These are phyloP conservation scores for Empidonax alnorum DNA, from an alignment of 2,113 vertebrate genomes.

Conservation along the genomic window DNA sequence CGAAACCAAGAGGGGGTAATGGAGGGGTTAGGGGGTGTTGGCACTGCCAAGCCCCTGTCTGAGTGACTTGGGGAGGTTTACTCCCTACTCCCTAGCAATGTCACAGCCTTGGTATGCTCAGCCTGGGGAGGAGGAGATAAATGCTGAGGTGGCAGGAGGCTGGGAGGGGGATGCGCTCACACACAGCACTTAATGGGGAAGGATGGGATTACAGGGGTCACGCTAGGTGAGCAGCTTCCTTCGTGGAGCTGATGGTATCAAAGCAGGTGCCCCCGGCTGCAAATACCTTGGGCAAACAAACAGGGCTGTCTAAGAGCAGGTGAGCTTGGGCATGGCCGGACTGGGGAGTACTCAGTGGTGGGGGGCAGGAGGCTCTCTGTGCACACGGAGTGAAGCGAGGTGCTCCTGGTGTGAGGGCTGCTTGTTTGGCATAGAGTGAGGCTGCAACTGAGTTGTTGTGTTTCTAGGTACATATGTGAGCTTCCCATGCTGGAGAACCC, in stretches of 20 bases:
- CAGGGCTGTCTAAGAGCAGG: constrained; percentile 60
- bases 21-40: fast-evolving
- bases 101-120: background rate
- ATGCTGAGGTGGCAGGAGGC: constrained; percentile 53
- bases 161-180: constrained; percentile 26
- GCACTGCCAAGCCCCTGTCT: background rate
- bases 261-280: constrained; percentile 67
- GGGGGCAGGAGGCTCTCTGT: background rate
- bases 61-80: background rate
- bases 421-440: background rate
- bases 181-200: constrained; percentile 60
- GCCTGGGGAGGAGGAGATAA: constrained; percentile 16
- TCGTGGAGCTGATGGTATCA: constrained; percentile 68
- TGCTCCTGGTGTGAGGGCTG: background rate
- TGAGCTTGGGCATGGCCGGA: background rate
- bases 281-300: constrained; percentile 77
- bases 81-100: background rate
- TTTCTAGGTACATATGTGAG: fast-evolving
- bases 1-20: background rate
- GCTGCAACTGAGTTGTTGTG: background rate
- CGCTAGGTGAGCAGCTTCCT: constrained; percentile 72
- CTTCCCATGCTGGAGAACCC: background rate
- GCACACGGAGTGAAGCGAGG: fast-evolving
- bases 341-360: background rate
- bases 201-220: constrained; percentile 76